A percentile compares a stretch with the other conserved stretches of the same genome.
Evolutionary conservation across 2,888 invertebrate genomes (phyloP).

Genomic region (Monochamus alternatus): DNA sequence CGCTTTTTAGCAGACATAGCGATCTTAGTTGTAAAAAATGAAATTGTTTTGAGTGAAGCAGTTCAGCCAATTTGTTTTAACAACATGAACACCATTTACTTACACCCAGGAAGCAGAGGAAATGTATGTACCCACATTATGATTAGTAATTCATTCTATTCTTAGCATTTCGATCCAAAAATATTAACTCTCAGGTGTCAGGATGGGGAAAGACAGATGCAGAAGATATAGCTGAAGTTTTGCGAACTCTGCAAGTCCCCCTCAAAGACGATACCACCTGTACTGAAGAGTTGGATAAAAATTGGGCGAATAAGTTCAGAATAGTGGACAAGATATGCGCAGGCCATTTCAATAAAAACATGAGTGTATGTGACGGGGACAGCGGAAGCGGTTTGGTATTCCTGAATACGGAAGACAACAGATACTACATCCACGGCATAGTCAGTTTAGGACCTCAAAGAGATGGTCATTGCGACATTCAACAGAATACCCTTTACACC

Average conservation of each 20-base stretch:
- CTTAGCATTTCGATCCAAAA: no score
- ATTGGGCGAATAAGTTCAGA: background rate
- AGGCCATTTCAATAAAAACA: background rate
- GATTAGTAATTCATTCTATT: no score
- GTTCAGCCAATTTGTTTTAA: conserved; percentile 48
- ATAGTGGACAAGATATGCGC: background rate
- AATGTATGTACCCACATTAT: conserved; percentile 40
- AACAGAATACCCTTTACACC: background rate
- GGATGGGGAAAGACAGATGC: conserved; percentile 40
- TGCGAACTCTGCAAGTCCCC: background rate
- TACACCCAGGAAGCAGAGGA: conserved; percentile 38
- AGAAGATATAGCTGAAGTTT: no score
- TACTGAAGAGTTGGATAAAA: background rate
- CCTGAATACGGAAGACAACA: background rate
- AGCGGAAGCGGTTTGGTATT: background rate
- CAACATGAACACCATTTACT: conserved; percentile 39
- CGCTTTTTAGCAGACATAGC: conserved; percentile 45
- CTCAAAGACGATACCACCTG: background rate
- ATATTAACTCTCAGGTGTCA: conserved; percentile 33
- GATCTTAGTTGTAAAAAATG: conserved; percentile 37
- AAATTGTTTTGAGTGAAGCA: conserved; percentile 38
- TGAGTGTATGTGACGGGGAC: background rate
- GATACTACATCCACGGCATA: background rate
- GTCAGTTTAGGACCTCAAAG: background rate
- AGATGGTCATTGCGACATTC: background rate